Evolutionary conservation across 2,797 vertebrate genomes (phyloP).

Genomic region (Diglossa cyanea): DNA sequence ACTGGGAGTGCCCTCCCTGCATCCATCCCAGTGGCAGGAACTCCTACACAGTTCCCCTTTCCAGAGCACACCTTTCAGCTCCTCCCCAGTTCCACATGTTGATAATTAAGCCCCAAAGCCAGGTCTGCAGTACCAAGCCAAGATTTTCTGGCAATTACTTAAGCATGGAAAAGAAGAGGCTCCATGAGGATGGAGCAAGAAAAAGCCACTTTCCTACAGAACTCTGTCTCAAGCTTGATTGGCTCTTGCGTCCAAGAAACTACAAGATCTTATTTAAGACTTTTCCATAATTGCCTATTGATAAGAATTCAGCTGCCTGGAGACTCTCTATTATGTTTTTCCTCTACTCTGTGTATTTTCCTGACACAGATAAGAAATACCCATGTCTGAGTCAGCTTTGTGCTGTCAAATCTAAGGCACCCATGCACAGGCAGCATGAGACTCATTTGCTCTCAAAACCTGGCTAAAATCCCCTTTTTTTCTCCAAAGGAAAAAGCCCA

Average conservation of each 20-base stretch:
- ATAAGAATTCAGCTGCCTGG: background rate
- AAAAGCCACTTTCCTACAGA: background rate
- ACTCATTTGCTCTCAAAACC: background rate
- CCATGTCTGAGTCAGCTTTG: background rate
- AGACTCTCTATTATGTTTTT: background rate
- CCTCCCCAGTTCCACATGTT: fast-evolving
- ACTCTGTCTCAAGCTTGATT: background rate
- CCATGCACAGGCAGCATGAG: background rate
- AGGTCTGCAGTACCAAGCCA: background rate
- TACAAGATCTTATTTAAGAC: background rate
- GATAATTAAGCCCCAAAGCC: background rate
- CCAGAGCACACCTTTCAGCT: fast-evolving
- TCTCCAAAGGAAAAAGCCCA: background rate
- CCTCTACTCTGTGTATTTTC: background rate
- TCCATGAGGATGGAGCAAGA: background rate
- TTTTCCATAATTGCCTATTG: background rate
- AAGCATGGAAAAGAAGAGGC: background rate
- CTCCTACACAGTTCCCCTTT: background rate
- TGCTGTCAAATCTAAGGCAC: background rate
- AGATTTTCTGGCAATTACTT: background rate
- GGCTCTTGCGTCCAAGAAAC: background rate
- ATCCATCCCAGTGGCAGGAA: too few species aligned
- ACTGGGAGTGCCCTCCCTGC: fast-evolving
- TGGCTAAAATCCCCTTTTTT: background rate
- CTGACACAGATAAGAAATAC: background rate